Evolutionary conservation across 2,797 vertebrate genomes (phyloP).

Genomic region (Atherinosoma microstoma): DNA sequence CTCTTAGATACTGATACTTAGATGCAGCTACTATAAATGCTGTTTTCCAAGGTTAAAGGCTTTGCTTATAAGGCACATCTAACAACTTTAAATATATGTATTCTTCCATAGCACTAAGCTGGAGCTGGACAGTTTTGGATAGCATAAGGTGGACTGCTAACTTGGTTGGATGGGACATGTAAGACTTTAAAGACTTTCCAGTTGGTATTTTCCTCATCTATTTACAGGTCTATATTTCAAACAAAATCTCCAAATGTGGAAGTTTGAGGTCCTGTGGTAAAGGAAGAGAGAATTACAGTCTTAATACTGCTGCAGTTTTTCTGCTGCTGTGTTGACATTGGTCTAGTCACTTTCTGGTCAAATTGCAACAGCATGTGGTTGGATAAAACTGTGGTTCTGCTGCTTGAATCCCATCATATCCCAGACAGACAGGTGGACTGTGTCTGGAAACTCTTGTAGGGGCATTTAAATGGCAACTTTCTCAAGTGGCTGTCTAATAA

Average conservation of each 20-base stretch:
- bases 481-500: conserved; percentile 49
- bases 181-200: conserved; percentile 68
- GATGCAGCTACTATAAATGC: conserved; percentile 67
- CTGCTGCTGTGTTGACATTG: conserved; percentile 66
- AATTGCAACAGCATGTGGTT: conserved; percentile 70
- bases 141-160: conserved; percentile 55
- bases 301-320: conserved; percentile 70
- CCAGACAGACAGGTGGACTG: conserved; percentile 81
- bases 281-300: conserved; percentile 66
- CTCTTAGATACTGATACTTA: too few species aligned
- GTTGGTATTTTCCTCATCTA: conserved; percentile 71
- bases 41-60: conserved; percentile 58
- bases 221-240: conserved; percentile 79
- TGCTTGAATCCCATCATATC: conserved; percentile 55
- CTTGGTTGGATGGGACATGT: conserved; percentile 35
- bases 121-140: conserved; percentile 47
- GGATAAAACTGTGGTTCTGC: conserved; percentile 68
- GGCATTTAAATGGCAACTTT: conserved; percentile 56
- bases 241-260: conserved; percentile 77
- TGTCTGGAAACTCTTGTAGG: conserved; percentile 72
- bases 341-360: conserved; percentile 72
- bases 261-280: conserved; percentile 70
- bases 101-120: conserved; percentile 31
- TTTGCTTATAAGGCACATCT: conserved; percentile 50
- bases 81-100: conserved; percentile 60